phyloP scores from a whole-genome alignment of 1,140 invertebrate genomes.

The Daktulosphaira vitifoliae region DNA sequence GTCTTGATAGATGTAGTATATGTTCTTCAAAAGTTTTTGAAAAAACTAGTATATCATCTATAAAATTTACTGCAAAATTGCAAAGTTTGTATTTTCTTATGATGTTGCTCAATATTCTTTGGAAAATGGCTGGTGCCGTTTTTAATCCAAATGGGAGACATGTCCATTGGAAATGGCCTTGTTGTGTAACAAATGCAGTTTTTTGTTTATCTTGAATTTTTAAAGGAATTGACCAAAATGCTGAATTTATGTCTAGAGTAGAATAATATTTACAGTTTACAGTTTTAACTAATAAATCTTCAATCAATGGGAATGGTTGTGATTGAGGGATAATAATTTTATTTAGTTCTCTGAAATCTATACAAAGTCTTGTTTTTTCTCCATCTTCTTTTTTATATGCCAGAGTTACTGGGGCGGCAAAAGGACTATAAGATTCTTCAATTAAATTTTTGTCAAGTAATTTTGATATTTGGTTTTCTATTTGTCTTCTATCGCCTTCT shows the following conservation, averaged over 20 bases:
- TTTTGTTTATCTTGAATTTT: slow-evolving; percentile 38
- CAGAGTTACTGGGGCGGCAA: slow-evolving; percentile 42
- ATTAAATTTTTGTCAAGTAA: slow-evolving; percentile 42
- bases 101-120: neutral
- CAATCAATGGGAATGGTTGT: slow-evolving; percentile 43
- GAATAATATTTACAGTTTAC: slow-evolving; percentile 42
- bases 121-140: neutral
- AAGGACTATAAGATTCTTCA: slow-evolving; percentile 43
- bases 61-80: no score
- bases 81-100: neutral
- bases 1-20: neutral
- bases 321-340: slow-evolving; percentile 42
- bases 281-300: slow-evolving; percentile 41
- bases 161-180: no score
- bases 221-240: slow-evolving; percentile 44
- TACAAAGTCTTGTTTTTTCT: slow-evolving; percentile 42
- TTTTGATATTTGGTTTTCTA: slow-evolving; percentile 42
- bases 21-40: slow-evolving; percentile 8
- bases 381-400: slow-evolving; percentile 42
- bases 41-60: no score
- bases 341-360: slow-evolving; percentile 43
- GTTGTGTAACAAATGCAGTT: no score
- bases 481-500: slow-evolving; percentile 42
- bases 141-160: neutral
- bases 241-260: slow-evolving; percentile 43